A percentile compares a stretch with the other conserved stretches of the same genome.
phyloP scores from a whole-genome alignment of 2,113 vertebrate genomes.

The Tenrec ecaudatus region DNA sequence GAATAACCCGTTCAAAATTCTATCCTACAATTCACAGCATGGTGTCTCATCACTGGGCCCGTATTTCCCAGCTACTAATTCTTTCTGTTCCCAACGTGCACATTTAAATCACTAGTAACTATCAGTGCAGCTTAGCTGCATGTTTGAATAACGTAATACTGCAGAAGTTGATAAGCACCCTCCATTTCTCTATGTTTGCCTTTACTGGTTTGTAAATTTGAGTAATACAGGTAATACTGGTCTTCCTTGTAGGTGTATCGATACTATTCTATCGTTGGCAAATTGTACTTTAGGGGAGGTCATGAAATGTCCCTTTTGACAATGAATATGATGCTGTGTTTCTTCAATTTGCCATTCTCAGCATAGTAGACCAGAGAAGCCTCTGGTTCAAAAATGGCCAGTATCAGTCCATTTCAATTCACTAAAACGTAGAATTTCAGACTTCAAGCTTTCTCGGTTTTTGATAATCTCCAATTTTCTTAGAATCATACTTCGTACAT shows the following conservation, averaged over 20 bases:
- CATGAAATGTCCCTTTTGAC: neutral
- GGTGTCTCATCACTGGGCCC: neutral
- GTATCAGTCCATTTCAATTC: neutral
- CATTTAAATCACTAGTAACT: neutral
- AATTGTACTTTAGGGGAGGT: neutral
- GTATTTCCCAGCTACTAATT: neutral
- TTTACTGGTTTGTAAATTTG: neutral
- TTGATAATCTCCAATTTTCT: too few relatives aligned
- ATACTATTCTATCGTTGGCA: neutral
- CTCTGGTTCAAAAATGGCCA: neutral
- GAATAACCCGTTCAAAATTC: neutral
- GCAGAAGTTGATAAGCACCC: neutral
- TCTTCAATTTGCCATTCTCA: neutral
- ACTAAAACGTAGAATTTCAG: neutral
- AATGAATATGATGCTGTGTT: neutral
- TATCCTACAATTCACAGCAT: neutral
- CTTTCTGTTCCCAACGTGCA: neutral
- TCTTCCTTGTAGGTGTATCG: neutral
- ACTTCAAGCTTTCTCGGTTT: neutral
- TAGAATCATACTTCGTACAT: neutral
- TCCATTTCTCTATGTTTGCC: neutral
- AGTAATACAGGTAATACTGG: neutral
- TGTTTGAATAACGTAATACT: neutral
- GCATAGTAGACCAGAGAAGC: neutral
- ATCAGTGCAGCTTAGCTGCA: neutral